phyloP scores from a whole-genome alignment of 2,797 vertebrate species.

The Yasuhikotakia modesta region DNA sequence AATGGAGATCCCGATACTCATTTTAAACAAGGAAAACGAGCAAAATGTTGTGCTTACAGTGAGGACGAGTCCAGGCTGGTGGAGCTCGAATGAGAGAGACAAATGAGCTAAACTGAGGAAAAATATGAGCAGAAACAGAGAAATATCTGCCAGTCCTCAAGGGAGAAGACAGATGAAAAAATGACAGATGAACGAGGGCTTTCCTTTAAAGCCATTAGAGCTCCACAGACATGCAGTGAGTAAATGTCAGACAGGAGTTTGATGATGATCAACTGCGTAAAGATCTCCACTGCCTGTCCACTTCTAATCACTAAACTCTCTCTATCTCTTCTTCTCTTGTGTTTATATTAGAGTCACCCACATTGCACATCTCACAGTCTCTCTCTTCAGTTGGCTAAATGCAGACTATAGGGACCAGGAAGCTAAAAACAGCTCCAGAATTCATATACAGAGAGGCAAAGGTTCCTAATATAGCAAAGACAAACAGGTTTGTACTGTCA shows the following conservation, averaged over 20 bases:
- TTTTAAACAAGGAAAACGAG: conserved; percentile 21
- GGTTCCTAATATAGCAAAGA: neutral
- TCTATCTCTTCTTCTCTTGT: neutral
- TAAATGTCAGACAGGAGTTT: conserved; percentile 67
- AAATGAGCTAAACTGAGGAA: conserved; percentile 42
- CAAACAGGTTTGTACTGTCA: conserved; percentile 22
- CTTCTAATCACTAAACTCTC: conserved; percentile 34
- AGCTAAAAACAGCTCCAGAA: conserved; percentile 20
- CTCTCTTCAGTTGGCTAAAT: neutral
- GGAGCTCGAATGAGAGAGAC: conserved; percentile 44
- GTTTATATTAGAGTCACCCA: conserved; percentile 50
- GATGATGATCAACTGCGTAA: conserved; percentile 58
- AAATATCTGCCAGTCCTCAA: conserved; percentile 64
- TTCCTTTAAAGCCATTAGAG: conserved; percentile 69
- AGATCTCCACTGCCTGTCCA: conserved; percentile 50
- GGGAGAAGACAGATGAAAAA: conserved; percentile 66
- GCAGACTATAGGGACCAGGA: conserved; percentile 5
- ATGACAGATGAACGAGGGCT: conserved; percentile 70
- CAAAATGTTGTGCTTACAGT: conserved; percentile 35
- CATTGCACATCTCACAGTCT: conserved; percentile 24
- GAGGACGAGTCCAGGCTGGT: conserved; percentile 31
- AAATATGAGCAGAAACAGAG: conserved; percentile 24
- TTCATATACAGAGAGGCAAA: conserved; percentile 17
- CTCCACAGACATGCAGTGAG: conserved; percentile 66
- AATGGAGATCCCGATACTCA: conserved; percentile 28